Conservation (phyloP, 2,113 vertebrate species). For the Vulpes lagopus region DNA sequence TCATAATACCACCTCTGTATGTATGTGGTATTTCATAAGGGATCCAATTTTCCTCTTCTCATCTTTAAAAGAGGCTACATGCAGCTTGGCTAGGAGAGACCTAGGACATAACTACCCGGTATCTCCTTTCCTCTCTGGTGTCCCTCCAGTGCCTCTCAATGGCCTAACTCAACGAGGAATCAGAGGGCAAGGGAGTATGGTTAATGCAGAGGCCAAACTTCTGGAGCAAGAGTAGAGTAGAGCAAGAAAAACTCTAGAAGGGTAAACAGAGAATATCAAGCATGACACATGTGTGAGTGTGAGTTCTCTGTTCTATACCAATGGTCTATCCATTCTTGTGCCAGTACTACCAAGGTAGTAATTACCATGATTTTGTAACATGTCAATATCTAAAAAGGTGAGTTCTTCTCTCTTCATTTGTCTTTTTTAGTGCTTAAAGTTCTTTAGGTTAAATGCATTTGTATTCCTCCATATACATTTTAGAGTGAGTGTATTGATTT, state of each 20-base stretch:
- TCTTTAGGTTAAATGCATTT: slow-evolving; percentile 27
- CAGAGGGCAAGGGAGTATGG: neutral
- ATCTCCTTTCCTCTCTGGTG: neutral
- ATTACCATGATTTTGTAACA: neutral
- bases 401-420: neutral
- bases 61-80: neutral
- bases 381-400: neutral
- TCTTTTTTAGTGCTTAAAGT: neutral
- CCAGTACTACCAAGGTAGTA: neutral
- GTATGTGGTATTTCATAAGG: neutral
- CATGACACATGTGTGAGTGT: neutral
- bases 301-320: neutral
- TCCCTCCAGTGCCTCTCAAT: neutral
- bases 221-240: neutral
- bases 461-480: neutral
- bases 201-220: neutral
- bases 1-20: neutral
- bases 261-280: neutral
- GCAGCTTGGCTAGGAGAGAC: neutral
- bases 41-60: neutral
- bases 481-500: slow-evolving; percentile 14
- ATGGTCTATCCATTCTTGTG: neutral
- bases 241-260: neutral
- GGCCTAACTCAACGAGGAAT: neutral
- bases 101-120: neutral